Percentiles rank a stretch among this genome's conserved stretches.
These are phyloP conservation scores for Raphicerus campestris DNA, from an alignment of 2,113 vertebrate species.

Conservation along the genomic window DNA sequence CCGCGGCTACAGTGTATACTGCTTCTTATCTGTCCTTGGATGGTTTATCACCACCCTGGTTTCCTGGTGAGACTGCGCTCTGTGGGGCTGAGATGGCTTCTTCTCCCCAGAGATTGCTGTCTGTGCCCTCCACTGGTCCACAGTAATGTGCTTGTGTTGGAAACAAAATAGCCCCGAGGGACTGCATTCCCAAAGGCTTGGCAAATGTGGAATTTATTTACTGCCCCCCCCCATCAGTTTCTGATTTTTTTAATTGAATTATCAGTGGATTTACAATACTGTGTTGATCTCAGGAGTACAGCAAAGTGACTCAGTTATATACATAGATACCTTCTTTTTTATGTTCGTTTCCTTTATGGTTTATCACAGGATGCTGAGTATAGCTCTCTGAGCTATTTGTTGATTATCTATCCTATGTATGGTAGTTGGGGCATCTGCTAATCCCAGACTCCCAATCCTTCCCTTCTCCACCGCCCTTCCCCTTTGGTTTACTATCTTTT, in stretches of 20 bases:
- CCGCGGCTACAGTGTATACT: fast-evolving
- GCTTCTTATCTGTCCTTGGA: background rate
- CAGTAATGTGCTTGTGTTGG: background rate
- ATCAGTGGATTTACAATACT: background rate
- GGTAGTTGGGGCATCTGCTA: background rate
- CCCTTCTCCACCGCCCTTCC: background rate
- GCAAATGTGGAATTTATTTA: background rate
- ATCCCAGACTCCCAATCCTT: background rate
- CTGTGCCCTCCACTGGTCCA: no score
- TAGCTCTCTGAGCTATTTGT: background rate
- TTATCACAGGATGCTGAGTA: background rate
- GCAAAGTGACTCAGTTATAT: background rate
- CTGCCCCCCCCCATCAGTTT: background rate
- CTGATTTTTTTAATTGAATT: background rate
- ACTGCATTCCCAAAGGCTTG: background rate
- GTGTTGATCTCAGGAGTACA: background rate
- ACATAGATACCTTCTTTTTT: background rate
- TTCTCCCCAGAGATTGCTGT: background rate
- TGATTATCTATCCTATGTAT: background rate
- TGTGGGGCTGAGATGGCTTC: fast-evolving
- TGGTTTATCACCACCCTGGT: background rate
- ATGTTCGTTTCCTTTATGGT: background rate
- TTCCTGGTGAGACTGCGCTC: background rate
- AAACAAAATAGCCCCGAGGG: fast-evolving
- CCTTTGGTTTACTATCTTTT: background rate